Percentiles rank a stretch among this genome's conserved stretches.
These are phyloP conservation scores for Crotalus adamanteus DNA, from an alignment of 2,797 vertebrate species.

Conservation along the genomic window DNA sequence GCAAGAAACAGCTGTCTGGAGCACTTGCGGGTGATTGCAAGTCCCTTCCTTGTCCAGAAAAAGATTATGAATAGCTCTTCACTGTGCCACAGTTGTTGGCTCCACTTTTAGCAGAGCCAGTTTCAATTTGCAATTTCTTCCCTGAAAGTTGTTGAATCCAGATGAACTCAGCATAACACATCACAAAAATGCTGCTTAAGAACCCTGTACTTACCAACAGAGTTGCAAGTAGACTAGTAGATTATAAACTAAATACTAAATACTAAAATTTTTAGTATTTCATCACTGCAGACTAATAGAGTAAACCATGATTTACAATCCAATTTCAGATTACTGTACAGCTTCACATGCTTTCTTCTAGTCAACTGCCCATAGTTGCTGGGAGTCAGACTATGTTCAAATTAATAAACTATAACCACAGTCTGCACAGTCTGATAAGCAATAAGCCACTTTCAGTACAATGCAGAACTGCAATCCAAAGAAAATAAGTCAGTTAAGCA, in stretches of 20 bases:
- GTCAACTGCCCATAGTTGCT: background rate
- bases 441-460: background rate
- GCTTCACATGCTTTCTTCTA: background rate
- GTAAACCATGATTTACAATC: background rate
- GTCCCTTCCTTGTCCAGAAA: background rate
- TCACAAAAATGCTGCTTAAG: background rate
- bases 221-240: background rate
- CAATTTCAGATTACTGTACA: background rate
- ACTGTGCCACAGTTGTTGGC: background rate
- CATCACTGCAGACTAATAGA: background rate
- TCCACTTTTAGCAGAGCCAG: background rate
- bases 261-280: slow-evolving; percentile 1
- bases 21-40: background rate
- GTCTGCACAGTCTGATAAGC: background rate
- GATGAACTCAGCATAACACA: background rate
- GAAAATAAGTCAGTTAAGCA: background rate
- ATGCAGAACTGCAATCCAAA: background rate
- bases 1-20: background rate
- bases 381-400: background rate
- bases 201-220: background rate
- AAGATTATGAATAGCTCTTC: background rate
- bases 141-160: background rate
- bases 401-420: background rate
- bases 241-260: background rate
- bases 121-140: background rate